Percentiles rank a stretch among this genome's conserved stretches.
phyloP scores from a whole-genome alignment of 2,888 invertebrate genomes.

The Heliconius charithonia region DNA sequence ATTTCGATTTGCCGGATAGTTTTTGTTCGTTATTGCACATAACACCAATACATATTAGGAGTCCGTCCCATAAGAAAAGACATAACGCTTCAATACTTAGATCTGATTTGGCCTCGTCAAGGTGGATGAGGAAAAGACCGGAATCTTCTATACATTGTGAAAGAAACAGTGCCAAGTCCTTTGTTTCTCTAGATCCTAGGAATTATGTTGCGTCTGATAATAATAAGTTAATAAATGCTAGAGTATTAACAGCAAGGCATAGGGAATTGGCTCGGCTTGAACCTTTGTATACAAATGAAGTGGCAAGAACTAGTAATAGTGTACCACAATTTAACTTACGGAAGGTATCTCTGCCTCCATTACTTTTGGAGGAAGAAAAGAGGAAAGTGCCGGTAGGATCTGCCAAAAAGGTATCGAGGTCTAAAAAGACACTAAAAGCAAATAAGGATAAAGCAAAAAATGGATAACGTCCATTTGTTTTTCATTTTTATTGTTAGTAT shows the following conservation, averaged over 20 bases:
- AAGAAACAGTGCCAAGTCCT: conserved; percentile 79
- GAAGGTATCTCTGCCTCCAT: conserved; percentile 77
- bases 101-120: conserved; percentile 77
- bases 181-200: conserved; percentile 73
- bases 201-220: conserved; percentile 68
- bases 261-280: conserved; percentile 69
- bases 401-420: conserved; percentile 63
- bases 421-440: conserved; percentile 45
- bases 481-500: too few relatives aligned
- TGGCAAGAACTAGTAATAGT: conserved; percentile 55
- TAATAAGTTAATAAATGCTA: conserved; percentile 60
- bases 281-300: conserved; percentile 68
- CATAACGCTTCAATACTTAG: conserved; percentile 71
- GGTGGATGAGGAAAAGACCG: conserved; percentile 77
- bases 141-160: conserved; percentile 75
- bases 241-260: conserved; percentile 72
- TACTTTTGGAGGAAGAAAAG: conserved; percentile 74
- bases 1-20: conserved; percentile 63
- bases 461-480: conserved; percentile 13
- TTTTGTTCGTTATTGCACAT: conserved; percentile 78
- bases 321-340: conserved; percentile 63
- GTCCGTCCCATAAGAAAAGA: conserved; percentile 67
- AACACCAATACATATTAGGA: conserved; percentile 73
- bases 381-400: conserved; percentile 63
- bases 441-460: conserved; percentile 45